Evolutionary conservation across 1,140 invertebrate genomes (phyloP), one percentile per base, ranked within the genome.

Genomic region (Daktulosphaira vitifoliae): DNA sequence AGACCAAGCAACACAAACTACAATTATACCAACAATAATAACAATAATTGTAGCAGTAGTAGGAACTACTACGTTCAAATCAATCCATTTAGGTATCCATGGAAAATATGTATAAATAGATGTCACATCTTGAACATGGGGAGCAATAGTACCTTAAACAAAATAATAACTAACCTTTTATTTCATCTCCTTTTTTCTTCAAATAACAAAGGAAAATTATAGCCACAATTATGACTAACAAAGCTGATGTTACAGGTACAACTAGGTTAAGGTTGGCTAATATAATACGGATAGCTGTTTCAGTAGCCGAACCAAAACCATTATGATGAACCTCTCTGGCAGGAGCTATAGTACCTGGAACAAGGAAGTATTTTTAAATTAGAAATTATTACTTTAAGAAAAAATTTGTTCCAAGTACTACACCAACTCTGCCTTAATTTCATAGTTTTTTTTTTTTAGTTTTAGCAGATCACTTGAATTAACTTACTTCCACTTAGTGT

Each of bases 311-410:
- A 69, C 73, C 74, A 26, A 68, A 66, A 65, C 66, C 49, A 69
- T 74, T 74, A 71, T 83, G 84, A 70, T 84, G 79, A 69, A 90
- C 80, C 75, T 93, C 88, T 75, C 88, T 85, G 74, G 88, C 85
- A 74, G 91, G 91, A 76, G 89, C 88, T 78, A 94, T 90, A 77
- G 90, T 92, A 84, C 89, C 91, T 94, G 87, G 81, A 89, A 88
- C 70, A 71, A 62, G 25, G 66, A 62, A 62, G 37, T 56, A 56
- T n/a, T 22, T 23, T 9, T 62, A 25, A 23, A 62, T 48, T 20
- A 13, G 18, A 25, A 22, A 5, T 33, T 62, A 62, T 15, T 33
- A 33, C 26, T 59, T 20, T 62, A 0, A 15, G 38, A 33, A 15
- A 1, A 15, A 62, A 62, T 26, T 46, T 48, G 56, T 62, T 62